phyloP scores from a whole-genome alignment of 2,797 vertebrate genomes.

The Pseudochromis fuscus region DNA sequence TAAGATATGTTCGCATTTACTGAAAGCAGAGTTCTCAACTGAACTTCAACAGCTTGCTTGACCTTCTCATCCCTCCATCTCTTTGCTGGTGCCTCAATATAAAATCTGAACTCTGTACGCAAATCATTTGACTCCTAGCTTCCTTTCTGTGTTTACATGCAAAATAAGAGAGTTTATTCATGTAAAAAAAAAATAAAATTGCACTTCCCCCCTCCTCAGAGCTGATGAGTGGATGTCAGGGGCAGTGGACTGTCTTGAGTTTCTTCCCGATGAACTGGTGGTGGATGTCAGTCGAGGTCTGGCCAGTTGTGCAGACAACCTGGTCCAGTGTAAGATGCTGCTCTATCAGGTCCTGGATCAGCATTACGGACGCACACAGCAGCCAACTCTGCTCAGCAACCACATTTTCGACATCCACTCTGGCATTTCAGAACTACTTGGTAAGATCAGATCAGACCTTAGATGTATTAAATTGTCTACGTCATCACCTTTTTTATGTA shows the following conservation, averaged over 20 bases:
- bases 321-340: conserved; percentile 88
- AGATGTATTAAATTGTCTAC: background rate
- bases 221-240: conserved; percentile 95
- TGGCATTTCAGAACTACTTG: conserved; percentile 93
- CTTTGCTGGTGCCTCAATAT: too few species aligned
- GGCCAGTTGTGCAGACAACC: conserved; percentile 86
- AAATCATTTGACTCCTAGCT: conserved; percentile 9
- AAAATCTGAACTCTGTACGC: too few species aligned
- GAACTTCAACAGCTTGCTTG: background rate
- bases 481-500: background rate
- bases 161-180: too few species aligned
- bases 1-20: background rate
- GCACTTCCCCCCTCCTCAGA: conserved; percentile 73
- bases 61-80: background rate
- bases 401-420: conserved; percentile 93
- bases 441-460: conserved; percentile 79
- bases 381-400: conserved; percentile 89
- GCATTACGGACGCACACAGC: conserved; percentile 87
- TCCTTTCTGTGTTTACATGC: too few species aligned
- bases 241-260: conserved; percentile 95
- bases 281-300: conserved; percentile 94
- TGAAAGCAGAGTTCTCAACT: background rate
- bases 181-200: conserved; percentile 3
- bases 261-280: conserved; percentile 92
- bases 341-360: conserved; percentile 89